These are phyloP conservation scores for Zaprionus ghesquierei DNA, from an alignment of 1,140 invertebrate species.

Conservation along the genomic window DNA sequence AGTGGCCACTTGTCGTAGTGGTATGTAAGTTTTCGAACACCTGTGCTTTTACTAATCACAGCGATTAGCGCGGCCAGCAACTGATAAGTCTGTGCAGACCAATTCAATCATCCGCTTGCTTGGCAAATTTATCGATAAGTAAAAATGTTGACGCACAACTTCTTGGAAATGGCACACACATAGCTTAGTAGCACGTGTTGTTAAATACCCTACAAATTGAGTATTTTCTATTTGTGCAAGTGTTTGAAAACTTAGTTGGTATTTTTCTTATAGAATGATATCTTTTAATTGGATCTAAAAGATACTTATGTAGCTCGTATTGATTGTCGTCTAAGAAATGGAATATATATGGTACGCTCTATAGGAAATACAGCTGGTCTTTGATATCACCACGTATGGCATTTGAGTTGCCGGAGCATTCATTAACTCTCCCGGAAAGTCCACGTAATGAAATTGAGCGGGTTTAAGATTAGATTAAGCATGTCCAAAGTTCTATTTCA, in stretches of 20 bases:
- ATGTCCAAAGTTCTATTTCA: background rate
- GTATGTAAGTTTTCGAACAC: background rate
- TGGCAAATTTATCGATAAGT: background rate
- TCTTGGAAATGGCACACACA: background rate
- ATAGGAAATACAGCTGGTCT: background rate
- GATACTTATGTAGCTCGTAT: background rate
- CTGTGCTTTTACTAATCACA: background rate
- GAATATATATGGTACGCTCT: no score
- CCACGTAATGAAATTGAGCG: background rate
- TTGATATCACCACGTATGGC: background rate
- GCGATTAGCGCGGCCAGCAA: no score
- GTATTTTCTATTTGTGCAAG: no score
- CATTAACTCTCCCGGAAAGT: background rate
- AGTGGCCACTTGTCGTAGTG: background rate
- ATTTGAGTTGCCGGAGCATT: background rate
- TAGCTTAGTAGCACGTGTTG: no score
- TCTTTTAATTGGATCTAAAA: background rate
- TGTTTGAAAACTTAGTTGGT: no score
- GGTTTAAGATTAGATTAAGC: background rate
- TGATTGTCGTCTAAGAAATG: no score
- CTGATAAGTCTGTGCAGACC: slow-evolving; percentile 11
- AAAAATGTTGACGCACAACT: background rate
- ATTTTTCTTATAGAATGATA: no score
- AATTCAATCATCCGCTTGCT: background rate
- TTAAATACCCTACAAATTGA: background rate